Evolutionary conservation across 2,797 vertebrate species (phyloP).

Genomic region (Eulemur albifrons): DNA sequence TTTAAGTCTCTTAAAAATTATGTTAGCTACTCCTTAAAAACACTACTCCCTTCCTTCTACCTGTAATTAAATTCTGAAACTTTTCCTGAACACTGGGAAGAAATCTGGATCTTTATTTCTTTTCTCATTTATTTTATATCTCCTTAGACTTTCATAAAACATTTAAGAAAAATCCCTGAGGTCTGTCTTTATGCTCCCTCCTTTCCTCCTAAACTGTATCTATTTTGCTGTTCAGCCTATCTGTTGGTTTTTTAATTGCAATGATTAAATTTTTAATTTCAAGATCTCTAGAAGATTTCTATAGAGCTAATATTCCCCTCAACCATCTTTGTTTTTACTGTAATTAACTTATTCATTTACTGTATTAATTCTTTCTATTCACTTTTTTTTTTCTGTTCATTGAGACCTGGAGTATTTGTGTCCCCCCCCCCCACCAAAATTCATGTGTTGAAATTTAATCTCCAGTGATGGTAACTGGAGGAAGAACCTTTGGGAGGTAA

Average conservation of each 20-base stretch:
- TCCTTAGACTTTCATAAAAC: background rate
- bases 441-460: background rate
- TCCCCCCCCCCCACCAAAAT: background rate
- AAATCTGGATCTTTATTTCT: background rate
- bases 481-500: accelerated
- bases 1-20: background rate
- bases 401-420: background rate
- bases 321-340: background rate
- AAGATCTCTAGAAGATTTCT: background rate
- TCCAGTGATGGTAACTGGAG: background rate
- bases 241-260: background rate
- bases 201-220: background rate
- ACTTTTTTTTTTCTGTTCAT: background rate
- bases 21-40: background rate
- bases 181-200: background rate
- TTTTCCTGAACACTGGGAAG: background rate
- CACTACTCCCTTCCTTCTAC: background rate
- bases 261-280: background rate
- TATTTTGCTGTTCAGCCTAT: background rate
- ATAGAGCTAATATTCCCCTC: too few species aligned
- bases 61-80: background rate
- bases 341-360: background rate
- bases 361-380: background rate
- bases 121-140: background rate
- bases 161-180: background rate